phyloP scores from a whole-genome alignment of 2,888 invertebrate species.

The Eurytoma californica region DNA sequence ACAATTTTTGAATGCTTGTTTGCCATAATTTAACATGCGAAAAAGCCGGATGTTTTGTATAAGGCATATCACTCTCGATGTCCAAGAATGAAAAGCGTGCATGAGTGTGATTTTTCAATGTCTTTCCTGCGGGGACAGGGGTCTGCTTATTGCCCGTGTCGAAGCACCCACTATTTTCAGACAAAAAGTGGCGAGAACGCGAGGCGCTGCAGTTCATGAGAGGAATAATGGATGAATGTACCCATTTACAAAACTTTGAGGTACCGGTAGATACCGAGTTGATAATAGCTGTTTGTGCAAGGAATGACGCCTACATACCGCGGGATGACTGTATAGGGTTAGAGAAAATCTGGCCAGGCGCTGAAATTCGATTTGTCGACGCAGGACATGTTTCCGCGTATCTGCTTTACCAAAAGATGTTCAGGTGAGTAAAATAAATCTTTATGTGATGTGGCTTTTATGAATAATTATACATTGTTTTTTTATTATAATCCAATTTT shows the following conservation, averaged over 20 bases:
- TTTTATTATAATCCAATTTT: constrained; percentile 7
- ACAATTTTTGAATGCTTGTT: not conserved
- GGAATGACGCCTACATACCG: constrained; percentile 93
- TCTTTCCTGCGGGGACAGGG: constrained; percentile 60
- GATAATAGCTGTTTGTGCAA: constrained; percentile 93
- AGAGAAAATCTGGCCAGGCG: constrained; percentile 95
- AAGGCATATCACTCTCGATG: not conserved
- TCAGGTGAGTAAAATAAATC: constrained; percentile 80
- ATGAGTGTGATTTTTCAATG: constrained; percentile 37
- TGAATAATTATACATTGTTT: not conserved
- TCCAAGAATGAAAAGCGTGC: constrained; percentile 23
- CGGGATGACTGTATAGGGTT: constrained; percentile 88
- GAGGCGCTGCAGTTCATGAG: constrained; percentile 95
- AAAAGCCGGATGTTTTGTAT: constrained; percentile 7
- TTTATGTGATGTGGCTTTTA: not conserved
- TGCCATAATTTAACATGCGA: not conserved
- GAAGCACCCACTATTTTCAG: constrained; percentile 66
- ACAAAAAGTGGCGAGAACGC: constrained; percentile 81
- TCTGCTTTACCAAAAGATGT: constrained; percentile 89
- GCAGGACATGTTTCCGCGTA: constrained; percentile 94
- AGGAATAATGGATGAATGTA: constrained; percentile 99
- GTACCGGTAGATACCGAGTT: constrained; percentile 90
- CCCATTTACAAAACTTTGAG: constrained; percentile 95
- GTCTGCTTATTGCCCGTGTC: constrained; percentile 69
- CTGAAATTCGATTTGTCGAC: constrained; percentile 90